Base-by-base conservation (phyloP, 2,888 invertebrate species). In the Agrochola lychnidis region DNA sequence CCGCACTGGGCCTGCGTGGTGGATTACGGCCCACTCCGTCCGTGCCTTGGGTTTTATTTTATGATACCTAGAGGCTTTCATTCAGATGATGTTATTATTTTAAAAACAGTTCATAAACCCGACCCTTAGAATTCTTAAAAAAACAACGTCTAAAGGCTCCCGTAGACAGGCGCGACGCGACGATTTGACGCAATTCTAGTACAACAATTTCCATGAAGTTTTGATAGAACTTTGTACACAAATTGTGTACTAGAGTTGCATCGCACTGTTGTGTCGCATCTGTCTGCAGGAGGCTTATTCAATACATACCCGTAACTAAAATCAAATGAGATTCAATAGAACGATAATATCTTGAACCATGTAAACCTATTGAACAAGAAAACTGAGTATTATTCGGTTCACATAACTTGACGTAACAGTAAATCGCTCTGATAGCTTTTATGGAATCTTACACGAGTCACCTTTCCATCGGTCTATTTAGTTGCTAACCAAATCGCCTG, bases 371-470 rank as follows among this genome's bases (percentile, higher is more conserved):
- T 59, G 51, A 59, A 22, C 71, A 45, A 59, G 70, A 51, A 61
- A 70, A 53, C n/a, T 45, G 51, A 48, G 5, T 36, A 22, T 61
- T 51, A 53, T 70, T 76, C 59, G 36, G 42, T 53, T 79, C 25
- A 53, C 16, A 45, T 45, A 25, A 51, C 36, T 6, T 61, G 22
- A 36, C 51, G 16, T 42, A 10, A 16, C 42, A 70, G 30, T 36
- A 42, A 59, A 57, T 79, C 16, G 42, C 5, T 51, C 19, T 30
- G 78, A 59, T 51, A 69, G 42, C 42, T 61, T 36, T 45, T 16
- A 25, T 36, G n/a, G 51, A 61, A 61, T 1, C 30, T 42, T 9
- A n/a, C 53, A 45, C 6, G 4, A 1, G 14, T 30, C 10, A 14
- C 30, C n/a, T 62, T 51, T 76, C 6, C 16, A 7, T 9, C 0